A percentile compares a stretch with the other conserved stretches of the same genome.
Evolutionary conservation across 2,888 invertebrate species (phyloP).

Genomic region (Drosophila neotestacea): DNA sequence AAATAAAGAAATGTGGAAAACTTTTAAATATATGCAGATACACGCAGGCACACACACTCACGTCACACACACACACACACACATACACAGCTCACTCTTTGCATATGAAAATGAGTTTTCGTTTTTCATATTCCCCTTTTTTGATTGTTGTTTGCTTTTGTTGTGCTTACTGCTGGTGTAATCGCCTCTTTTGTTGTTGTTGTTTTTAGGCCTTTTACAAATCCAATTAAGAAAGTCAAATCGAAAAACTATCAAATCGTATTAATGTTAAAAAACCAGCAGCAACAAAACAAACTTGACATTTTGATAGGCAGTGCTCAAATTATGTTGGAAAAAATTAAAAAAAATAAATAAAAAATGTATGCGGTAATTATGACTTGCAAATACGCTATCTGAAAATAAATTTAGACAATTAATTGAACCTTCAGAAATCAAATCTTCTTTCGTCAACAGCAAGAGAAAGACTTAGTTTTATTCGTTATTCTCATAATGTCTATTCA

Average conservation of each 20-base stretch:
- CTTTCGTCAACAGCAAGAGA: too few species aligned
- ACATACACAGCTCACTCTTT: conserved; percentile 51
- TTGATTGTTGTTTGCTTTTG: conserved; percentile 11
- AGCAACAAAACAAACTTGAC: conserved; percentile 34
- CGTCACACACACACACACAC: conserved; percentile 8
- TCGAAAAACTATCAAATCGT: conserved; percentile 57
- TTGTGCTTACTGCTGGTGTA: background rate
- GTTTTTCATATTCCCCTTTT: conserved; percentile 29
- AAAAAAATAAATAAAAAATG: background rate
- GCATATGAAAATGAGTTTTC: conserved; percentile 75
- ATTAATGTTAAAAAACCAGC: conserved; percentile 40
- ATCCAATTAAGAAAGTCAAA: conserved; percentile 61
- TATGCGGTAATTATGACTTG: background rate
- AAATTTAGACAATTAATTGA: too few species aligned
- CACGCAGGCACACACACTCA: conserved; percentile 56
- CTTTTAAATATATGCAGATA: conserved; percentile 72
- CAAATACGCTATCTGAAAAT: conserved; percentile 6
- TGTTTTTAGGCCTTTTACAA: conserved; percentile 25
- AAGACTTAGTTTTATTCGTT: too few species aligned
- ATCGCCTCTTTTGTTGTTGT: conserved; percentile 11
- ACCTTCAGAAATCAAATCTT: background rate
- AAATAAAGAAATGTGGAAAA: conserved; percentile 61
- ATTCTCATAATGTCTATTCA: too few species aligned
- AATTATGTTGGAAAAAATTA: conserved; percentile 5
- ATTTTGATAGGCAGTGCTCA: conserved; percentile 45